Percentiles rank a stretch among this genome's conserved stretches.
Evolutionary conservation across 2,113 vertebrate species (phyloP).

Genomic region (Egretta garzetta): DNA sequence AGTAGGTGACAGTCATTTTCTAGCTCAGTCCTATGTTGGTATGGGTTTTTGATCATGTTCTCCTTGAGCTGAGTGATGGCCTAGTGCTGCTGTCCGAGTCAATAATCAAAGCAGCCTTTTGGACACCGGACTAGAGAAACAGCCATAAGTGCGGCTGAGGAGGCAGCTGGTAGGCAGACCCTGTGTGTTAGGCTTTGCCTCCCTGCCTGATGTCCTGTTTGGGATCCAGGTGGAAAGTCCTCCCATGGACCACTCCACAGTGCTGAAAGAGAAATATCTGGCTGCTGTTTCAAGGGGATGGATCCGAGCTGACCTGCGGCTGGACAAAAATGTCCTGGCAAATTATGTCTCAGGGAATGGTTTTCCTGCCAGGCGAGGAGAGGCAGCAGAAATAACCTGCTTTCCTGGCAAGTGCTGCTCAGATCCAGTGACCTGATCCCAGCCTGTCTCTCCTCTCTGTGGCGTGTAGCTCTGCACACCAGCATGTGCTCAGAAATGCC

Average conservation of each 20-base stretch:
- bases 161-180: background rate
- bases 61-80: background rate
- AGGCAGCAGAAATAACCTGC: background rate
- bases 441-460: background rate
- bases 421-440: background rate
- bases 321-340: background rate
- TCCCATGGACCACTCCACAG: background rate
- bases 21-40: background rate
- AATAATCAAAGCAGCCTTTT: background rate
- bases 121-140: background rate
- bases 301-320: background rate
- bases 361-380: background rate
- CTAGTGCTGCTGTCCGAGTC: background rate
- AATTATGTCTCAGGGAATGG: background rate
- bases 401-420: background rate
- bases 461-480: background rate
- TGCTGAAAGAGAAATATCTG: background rate
- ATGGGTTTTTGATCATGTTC: background rate
- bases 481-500: background rate
- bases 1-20: background rate
- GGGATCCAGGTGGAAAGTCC: background rate
- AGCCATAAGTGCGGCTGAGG: background rate
- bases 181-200: background rate
- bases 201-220: background rate
- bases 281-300: background rate